These are phyloP conservation scores for Cydia splendana DNA, from an alignment of 1,140 invertebrate genomes.

Conservation along the genomic window DNA sequence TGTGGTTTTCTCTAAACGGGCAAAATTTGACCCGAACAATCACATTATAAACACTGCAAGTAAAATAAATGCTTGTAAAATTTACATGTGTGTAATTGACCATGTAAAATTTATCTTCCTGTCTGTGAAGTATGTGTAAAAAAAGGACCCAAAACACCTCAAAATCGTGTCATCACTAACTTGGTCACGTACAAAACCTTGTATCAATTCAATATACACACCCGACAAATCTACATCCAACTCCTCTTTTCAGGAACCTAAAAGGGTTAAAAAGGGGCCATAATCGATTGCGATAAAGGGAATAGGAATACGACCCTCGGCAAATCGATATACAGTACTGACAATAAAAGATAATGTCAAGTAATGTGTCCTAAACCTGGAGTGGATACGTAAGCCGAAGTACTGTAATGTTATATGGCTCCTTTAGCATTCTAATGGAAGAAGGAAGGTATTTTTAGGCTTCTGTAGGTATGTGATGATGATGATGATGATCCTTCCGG, in stretches of 20 bases:
- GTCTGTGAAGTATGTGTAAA: background rate
- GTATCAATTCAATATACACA: background rate
- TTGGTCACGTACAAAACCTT: background rate
- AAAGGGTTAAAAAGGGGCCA: constrained; percentile 20
- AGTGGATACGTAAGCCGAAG: background rate
- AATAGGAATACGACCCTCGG: constrained; percentile 15
- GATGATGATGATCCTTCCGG: no score
- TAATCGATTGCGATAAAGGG: constrained; percentile 16
- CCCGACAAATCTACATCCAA: background rate
- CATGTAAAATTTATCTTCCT: no score
- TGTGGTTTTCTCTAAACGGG: no score
- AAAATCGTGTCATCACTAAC: background rate
- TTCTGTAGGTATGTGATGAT: no score
- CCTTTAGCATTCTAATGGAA: constrained; percentile 13
- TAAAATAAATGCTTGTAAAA: no score
- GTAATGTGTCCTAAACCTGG: constrained; percentile 18
- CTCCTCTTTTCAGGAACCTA: background rate
- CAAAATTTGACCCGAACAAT: no score
- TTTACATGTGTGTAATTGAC: no score
- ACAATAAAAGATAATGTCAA: constrained; percentile 27
- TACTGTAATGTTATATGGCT: background rate
- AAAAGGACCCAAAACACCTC: background rate
- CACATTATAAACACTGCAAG: no score
- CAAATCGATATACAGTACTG: constrained; percentile 16
- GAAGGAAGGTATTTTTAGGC: background rate